These are phyloP conservation scores for Physella acuta DNA, from an alignment of 1,140 invertebrate species.

Conservation along the genomic window DNA sequence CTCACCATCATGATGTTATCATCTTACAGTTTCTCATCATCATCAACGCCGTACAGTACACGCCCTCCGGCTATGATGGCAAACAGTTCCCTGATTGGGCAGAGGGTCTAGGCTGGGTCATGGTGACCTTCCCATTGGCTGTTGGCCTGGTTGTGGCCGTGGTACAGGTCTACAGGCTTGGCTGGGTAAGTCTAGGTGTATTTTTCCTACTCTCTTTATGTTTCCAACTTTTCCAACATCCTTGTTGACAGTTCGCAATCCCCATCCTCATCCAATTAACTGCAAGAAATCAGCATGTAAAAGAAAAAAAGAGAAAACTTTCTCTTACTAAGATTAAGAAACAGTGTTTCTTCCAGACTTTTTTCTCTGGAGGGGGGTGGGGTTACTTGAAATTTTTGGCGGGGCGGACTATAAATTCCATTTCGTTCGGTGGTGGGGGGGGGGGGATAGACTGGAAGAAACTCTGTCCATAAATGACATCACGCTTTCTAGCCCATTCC, in stretches of 20 bases:
- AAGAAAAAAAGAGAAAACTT: background rate
- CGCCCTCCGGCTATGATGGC: constrained; percentile 33
- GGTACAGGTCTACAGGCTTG: constrained; percentile 32
- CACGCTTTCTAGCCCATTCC: too few relatives aligned
- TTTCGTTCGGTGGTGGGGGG: too few relatives aligned
- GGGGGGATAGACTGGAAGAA: too few relatives aligned
- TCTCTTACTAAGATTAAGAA: background rate
- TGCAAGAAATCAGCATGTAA: background rate
- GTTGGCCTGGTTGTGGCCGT: constrained; percentile 28
- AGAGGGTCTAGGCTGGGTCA: constrained; percentile 42
- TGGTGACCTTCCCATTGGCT: constrained; percentile 35
- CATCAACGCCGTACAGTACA: constrained; percentile 37
- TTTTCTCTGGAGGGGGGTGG: too few relatives aligned
- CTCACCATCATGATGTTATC: too few relatives aligned
- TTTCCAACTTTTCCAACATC: background rate
- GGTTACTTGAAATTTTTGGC: too few relatives aligned
- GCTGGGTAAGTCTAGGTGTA: constrained; percentile 29
- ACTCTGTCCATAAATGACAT: too few relatives aligned
- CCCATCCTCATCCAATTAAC: background rate
- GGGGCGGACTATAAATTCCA: background rate
- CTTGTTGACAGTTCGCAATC: background rate
- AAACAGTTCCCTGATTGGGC: constrained; percentile 36
- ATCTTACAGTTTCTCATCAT: constrained; percentile 46
- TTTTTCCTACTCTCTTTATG: background rate
- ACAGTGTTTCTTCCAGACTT: too few relatives aligned